Percentiles rank a stretch among this genome's conserved stretches.
Conservation (phyloP, 2,113 vertebrate species). For the Zosterops japonicus region DNA sequence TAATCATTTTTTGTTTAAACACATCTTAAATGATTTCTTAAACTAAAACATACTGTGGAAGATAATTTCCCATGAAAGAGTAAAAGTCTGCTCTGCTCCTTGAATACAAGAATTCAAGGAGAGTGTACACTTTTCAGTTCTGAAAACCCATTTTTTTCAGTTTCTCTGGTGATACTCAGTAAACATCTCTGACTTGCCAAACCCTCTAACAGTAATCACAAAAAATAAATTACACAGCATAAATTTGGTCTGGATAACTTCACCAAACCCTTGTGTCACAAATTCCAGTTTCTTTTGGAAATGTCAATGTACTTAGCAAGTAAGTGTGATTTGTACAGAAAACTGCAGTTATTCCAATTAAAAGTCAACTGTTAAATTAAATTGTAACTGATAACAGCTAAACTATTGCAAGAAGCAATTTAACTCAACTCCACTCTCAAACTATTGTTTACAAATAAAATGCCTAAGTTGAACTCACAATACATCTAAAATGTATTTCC, state of each 20-base stretch:
- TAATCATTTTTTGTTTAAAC: background rate
- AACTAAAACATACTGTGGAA: background rate
- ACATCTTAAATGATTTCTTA: background rate
- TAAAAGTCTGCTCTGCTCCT: background rate
- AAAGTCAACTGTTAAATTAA: background rate
- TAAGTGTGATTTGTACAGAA: background rate
- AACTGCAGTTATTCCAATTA: background rate
- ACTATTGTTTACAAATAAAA: background rate
- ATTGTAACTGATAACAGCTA: background rate
- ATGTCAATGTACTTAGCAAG: background rate
- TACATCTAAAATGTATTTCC: background rate
- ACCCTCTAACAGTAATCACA: background rate
- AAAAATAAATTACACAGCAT: background rate
- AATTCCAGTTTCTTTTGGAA: background rate
- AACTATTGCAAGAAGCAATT: background rate
- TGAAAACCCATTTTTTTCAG: background rate
- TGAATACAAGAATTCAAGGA: background rate
- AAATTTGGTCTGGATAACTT: background rate
- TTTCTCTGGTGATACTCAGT: background rate
- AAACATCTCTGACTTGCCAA: background rate
- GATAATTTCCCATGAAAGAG: background rate
- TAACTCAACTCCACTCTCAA: background rate
- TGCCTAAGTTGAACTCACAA: background rate
- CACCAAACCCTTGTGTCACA: background rate
- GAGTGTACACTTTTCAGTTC: fast-evolving